Evolutionary conservation across 2,113 vertebrate genomes (phyloP), one percentile per base, ranked within the genome.

Genomic region (Chrysemys picta): DNA sequence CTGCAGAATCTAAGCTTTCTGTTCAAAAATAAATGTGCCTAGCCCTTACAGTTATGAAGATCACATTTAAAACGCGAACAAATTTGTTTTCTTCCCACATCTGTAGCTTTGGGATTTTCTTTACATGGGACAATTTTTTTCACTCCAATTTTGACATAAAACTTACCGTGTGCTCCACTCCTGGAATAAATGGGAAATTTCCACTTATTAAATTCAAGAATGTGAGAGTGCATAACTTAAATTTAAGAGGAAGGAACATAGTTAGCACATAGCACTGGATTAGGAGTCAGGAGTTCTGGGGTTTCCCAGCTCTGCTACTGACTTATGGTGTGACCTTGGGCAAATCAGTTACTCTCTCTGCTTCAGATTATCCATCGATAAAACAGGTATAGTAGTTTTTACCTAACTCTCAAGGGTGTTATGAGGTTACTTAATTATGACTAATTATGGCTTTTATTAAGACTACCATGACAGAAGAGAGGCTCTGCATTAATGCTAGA

Each of bases 371-470:
- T 50, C 19, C 45, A 50, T 82, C 45, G 52, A 84, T 92, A 87
- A 95, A 91, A 57, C 75, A 91, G 75, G 91, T 57, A 59, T 91
- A 80, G 75, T 95, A 89, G 75, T 92, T 96, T 97, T 95, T 89
- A 91, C 9, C n/a, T 72, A 38, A 96, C 95, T 95, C 89, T 82
- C 88, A 21, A 47, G 38, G 42, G 4, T 92, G 94, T 92, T 87
- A 92, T 93, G 79, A 89, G 88, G 69, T 94, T 69, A 94, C 96
- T 93, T 97, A 95, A 96, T 96, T 97, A 93, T 49, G 50, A 92
- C 81, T 79, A 92, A 17, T 76, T 84, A 90, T 93, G 93, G 88
- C 54, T 90, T 92, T 49, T 56, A 95, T 82, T 93, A 57, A 69
- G 85, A 47, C 42, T 27, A 49, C 47, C 14, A 91, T 89, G 93